Evolutionary conservation across 2,797 vertebrate genomes (phyloP), one percentile per base, ranked within the genome.

Genomic region (Myotis planiceps): DNA sequence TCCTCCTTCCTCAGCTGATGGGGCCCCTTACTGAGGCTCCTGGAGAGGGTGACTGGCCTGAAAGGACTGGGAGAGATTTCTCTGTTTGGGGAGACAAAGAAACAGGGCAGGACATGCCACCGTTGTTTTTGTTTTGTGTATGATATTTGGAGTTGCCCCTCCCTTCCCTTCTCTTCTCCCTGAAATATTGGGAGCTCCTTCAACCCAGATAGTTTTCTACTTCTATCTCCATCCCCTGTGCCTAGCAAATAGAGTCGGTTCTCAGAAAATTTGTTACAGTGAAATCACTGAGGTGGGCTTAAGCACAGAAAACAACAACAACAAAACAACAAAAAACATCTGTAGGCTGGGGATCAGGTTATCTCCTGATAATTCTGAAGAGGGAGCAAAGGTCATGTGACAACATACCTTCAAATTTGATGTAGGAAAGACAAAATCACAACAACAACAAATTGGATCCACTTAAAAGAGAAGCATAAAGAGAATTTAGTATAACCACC

Each of bases 1-100:
- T 93, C 65, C 69, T 88, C 53, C 94, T 96, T 96, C 63, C 74
- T 13, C 0, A 78, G 82, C 12, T 68, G 49, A 29, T 16, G 55
- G 1, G 69, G 32, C 74, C 85, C 29, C 58, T 9, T 7, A 18
- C 18, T 6, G 15, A 88, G 58, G 76, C 32, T 88, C 27, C 71
- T 65, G 78, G 76, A 66, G 12, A 82, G 18, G 18, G 16, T 5
- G 8, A 5, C 69, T 53, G 34, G 72, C 32, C 5, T 13, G 23
- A 1, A 75, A 58, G n/a, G 55, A 6, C 92, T n/a, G 15, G 65
- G 39, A 78, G 75, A 65, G 63, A 12, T 2, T 37, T 60, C 39
- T 58, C 65, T 12, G 55, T 65, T 47, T 9, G 21, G 9, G 27
- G 6, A 63, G 21, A 60, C 23, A 27, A 49, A 49, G 29, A 49